These are phyloP conservation scores for Drosophila cognata DNA, from an alignment of 2,888 invertebrate genomes.

Conservation along the genomic window DNA sequence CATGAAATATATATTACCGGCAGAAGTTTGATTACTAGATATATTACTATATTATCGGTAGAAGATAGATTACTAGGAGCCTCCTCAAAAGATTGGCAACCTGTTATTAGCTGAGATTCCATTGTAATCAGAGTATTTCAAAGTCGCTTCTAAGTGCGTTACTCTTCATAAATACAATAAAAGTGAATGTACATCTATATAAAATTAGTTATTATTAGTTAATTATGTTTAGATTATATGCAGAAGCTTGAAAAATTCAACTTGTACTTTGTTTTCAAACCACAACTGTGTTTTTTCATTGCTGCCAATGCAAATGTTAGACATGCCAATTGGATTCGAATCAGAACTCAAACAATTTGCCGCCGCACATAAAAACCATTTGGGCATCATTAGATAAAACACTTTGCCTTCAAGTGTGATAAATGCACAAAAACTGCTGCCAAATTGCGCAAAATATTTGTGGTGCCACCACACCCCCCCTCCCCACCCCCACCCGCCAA, in stretches of 20 bases:
- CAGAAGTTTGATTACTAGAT: background rate
- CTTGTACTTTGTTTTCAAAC: background rate
- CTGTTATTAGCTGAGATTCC: background rate
- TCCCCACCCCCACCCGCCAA: background rate
- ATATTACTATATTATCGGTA: no score
- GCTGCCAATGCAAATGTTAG: background rate
- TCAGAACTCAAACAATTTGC: conserved; percentile 26
- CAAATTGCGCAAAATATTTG: conserved; percentile 66
- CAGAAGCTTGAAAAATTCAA: background rate
- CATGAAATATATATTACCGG: no score
- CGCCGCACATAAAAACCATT: conserved; percentile 11
- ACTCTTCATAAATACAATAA: background rate
- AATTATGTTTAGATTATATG: background rate
- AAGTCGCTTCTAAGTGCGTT: background rate
- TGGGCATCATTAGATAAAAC: conserved; percentile 66
- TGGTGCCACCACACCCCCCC: no score
- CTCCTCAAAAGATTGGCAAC: background rate
- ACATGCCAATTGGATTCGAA: conserved; percentile 15
- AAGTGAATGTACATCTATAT: accelerated
- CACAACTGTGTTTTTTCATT: background rate
- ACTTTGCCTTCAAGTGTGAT: conserved; percentile 72
- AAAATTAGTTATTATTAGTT: background rate
- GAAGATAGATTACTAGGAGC: background rate
- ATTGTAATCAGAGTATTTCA: background rate
- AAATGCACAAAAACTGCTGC: conserved; percentile 68